Conservation (phyloP, 2,113 vertebrate genomes). For the Osmerus mordax region DNA sequence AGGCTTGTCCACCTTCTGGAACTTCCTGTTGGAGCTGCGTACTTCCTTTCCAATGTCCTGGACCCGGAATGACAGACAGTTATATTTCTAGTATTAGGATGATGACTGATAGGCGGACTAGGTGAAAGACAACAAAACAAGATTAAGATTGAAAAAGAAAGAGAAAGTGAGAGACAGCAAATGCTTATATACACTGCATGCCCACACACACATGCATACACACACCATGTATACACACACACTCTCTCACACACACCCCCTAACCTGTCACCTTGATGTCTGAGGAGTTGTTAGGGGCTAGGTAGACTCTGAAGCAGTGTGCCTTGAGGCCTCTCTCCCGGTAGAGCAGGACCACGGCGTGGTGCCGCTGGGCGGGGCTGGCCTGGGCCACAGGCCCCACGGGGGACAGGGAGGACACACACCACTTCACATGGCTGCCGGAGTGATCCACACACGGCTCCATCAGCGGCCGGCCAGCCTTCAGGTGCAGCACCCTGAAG, state of each 20-base stretch:
- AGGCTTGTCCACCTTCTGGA: slow-evolving; percentile 77
- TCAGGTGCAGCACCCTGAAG: slow-evolving; percentile 83
- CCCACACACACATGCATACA: neutral
- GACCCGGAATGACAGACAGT: neutral
- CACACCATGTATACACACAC: slow-evolving; percentile 10
- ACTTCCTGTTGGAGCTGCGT: slow-evolving; percentile 72
- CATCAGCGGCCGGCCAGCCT: slow-evolving; percentile 58
- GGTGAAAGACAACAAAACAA: neutral
- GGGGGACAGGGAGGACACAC: slow-evolving; percentile 81
- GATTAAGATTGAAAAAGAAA: neutral
- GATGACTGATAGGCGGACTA: no score
- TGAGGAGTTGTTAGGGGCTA: slow-evolving; percentile 82
- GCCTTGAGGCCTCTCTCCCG: slow-evolving; percentile 70
- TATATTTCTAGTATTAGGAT: no score
- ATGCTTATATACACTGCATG: neutral
- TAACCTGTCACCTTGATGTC: slow-evolving; percentile 74
- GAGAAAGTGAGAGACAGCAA: neutral
- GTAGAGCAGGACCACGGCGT: slow-evolving; percentile 81
- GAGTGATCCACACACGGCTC: slow-evolving; percentile 77
- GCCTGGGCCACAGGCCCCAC: slow-evolving; percentile 80
- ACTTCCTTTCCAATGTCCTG: slow-evolving; percentile 78
- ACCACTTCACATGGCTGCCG: slow-evolving; percentile 79
- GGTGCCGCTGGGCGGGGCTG: slow-evolving; percentile 64
- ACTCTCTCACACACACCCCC: neutral
- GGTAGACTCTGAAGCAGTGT: slow-evolving; percentile 80